Evolutionary conservation across 2,113 vertebrate species (phyloP).

Genomic region (Oryzias woworae): DNA sequence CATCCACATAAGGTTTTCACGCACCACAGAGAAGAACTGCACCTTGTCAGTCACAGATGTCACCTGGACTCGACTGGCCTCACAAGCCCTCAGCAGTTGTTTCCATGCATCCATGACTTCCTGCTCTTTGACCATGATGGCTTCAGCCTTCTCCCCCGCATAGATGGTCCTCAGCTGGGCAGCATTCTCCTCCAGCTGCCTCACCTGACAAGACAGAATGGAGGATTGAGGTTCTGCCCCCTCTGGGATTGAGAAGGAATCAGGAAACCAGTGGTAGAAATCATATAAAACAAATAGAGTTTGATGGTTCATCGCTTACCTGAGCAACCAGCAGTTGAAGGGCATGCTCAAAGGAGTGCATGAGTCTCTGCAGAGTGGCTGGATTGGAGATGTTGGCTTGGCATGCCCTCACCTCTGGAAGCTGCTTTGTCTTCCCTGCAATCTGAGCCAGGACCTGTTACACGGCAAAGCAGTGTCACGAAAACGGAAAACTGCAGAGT

Average conservation of each 20-base stretch:
- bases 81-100: slow-evolving; percentile 82
- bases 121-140: slow-evolving; percentile 86
- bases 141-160: slow-evolving; percentile 90
- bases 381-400: slow-evolving; percentile 81
- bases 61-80: slow-evolving; percentile 86
- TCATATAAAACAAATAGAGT: background rate
- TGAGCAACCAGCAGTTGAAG: slow-evolving; percentile 79
- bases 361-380: slow-evolving; percentile 78
- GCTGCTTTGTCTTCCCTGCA: slow-evolving; percentile 78
- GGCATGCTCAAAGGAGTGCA: slow-evolving; percentile 80
- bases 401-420: slow-evolving; percentile 80
- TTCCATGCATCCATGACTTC: slow-evolving; percentile 88
- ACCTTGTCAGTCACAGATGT: slow-evolving; percentile 90
- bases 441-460: slow-evolving; percentile 79
- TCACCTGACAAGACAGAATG: slow-evolving; percentile 74
- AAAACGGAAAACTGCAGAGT: background rate
- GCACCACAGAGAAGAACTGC: slow-evolving; percentile 89
- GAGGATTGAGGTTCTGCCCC: background rate
- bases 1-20: slow-evolving; percentile 94
- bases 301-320: slow-evolving; percentile 45
- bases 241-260: background rate
- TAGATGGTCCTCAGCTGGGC: slow-evolving; percentile 88
- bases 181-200: slow-evolving; percentile 90
- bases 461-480: slow-evolving; percentile 46
- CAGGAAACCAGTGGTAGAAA: background rate